These are phyloP conservation scores for Protobothrops mucrosquamatus DNA, from an alignment of 2,113 vertebrate genomes.

Conservation along the genomic window DNA sequence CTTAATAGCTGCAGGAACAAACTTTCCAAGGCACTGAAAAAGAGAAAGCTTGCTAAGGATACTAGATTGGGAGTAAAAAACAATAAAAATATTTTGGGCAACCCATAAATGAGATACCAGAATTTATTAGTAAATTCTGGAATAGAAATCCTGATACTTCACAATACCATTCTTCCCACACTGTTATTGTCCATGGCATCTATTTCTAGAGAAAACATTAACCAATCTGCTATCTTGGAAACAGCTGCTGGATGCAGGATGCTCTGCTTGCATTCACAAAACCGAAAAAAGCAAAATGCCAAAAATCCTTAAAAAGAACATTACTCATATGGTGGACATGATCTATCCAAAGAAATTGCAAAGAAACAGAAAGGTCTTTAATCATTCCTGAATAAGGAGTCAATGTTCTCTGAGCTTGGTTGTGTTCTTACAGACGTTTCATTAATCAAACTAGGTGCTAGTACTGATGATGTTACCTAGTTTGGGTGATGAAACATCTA, in stretches of 20 bases:
- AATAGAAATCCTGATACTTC: background rate
- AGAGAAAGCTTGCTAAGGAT: background rate
- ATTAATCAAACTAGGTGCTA: too few species aligned
- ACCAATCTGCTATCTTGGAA: background rate
- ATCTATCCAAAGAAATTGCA: background rate
- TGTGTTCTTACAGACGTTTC: too few species aligned
- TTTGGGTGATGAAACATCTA: too few species aligned
- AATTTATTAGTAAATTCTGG: background rate
- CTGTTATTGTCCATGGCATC: background rate
- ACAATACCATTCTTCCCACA: background rate
- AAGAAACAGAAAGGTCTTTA: background rate
- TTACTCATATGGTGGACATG: background rate
- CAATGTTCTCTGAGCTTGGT: too few species aligned
- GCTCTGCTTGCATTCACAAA: background rate
- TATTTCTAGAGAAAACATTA: background rate
- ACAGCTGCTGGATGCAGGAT: background rate
- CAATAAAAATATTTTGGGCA: background rate
- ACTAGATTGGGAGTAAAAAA: background rate
- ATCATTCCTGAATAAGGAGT: background rate
- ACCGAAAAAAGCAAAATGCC: background rate
- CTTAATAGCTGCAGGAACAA: background rate
- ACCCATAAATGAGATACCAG: background rate
- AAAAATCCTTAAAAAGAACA: background rate
- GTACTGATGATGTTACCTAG: too few species aligned
- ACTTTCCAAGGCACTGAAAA: background rate